A percentile compares a stretch with the other conserved stretches of the same genome.
phyloP scores from a whole-genome alignment of 2,797 vertebrate species.

The Harpagifer antarcticus region DNA sequence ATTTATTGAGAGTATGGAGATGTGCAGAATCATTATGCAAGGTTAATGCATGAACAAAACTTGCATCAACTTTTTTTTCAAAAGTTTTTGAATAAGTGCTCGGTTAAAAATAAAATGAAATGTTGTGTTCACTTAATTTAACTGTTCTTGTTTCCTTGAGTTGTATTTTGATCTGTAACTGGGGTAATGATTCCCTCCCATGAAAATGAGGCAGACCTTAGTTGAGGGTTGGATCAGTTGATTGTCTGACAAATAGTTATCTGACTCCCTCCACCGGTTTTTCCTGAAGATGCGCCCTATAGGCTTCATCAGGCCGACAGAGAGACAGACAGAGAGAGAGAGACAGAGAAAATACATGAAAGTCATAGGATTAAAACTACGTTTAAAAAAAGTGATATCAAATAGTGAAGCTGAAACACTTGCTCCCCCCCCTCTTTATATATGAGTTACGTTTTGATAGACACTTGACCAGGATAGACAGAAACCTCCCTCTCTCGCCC shows the following conservation, averaged over 20 bases:
- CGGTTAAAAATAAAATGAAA: not conserved
- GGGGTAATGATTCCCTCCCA: not conserved
- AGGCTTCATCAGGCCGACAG: conserved; percentile 53
- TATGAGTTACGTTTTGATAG: conserved; percentile 7
- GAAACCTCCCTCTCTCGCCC: conserved; percentile 18
- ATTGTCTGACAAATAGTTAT: conserved; percentile 52
- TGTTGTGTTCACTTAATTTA: not conserved
- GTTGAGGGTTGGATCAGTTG: conserved; percentile 58
- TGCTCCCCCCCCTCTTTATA: not conserved
- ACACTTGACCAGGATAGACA: conserved; percentile 11
- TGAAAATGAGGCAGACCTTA: not conserved
- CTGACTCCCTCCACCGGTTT: conserved; percentile 85
- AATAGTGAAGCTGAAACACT: not conserved
- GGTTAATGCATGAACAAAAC: no score
- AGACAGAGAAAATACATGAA: conserved; percentile 8
- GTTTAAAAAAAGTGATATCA: not conserved
- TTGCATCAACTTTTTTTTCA: no score
- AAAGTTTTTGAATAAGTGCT: not conserved
- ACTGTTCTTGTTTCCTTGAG: no score
- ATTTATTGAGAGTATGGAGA: no score
- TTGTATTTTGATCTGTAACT: not conserved
- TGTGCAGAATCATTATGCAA: no score
- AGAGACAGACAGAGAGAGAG: not conserved
- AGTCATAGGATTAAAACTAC: conserved; percentile 12
- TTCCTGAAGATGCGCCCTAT: conserved; percentile 83